Base-by-base conservation (phyloP, 2,888 invertebrate species). In the Drosophila neoperkinsi region DNA sequence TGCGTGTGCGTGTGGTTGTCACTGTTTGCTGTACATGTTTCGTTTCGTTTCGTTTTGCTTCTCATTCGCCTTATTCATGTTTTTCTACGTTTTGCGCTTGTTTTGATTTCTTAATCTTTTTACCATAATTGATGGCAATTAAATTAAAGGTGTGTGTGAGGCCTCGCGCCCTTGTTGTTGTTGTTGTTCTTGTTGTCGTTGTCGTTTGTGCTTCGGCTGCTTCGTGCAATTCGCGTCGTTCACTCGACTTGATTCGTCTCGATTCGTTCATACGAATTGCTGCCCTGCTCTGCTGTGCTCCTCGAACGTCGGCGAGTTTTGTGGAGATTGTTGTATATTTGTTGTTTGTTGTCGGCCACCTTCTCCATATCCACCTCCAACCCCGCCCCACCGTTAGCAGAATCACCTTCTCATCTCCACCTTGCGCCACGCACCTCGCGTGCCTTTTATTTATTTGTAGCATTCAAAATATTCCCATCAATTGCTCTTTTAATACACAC, bases 61-160 rank as follows among this genome's bases (percentile, higher is more conserved):
- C 79, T 71, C 77, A 78, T 90, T 90, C 90, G 63, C 75, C 80
- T 77, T 85, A 82, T 85, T 77, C 73, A 77, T 81, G 75, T 88
- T 88, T 73, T 71, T 85, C 66, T 81, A 81, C 81, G 77, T 77
- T 88, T 83, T 91, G 79, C 72, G 89, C 81, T 90, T 89, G 83
- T 90, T 91, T 90, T 90, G 87, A 90, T 90, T 90, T 90, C 90
- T 90, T 90, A 89, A 91, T 90, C 88, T 87, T 89, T 91, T 91
- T 83, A 85, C 84, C 91, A 82, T 90, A 90, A 88, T 90, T 88
- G 91, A 90, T 88, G 88, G 88, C 91, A 90, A 88, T 88, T 88
- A 90, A 90, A 83, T 84, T 80, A 88, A 88, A 88, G 91, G 88
- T 88, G 81, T 90, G 86, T 79, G 83, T 77, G 85, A 85, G 85